A percentile compares a stretch with the other conserved stretches of the same genome.
phyloP scores from a whole-genome alignment of 2,797 vertebrate species.

The Babyrousa celebensis region DNA sequence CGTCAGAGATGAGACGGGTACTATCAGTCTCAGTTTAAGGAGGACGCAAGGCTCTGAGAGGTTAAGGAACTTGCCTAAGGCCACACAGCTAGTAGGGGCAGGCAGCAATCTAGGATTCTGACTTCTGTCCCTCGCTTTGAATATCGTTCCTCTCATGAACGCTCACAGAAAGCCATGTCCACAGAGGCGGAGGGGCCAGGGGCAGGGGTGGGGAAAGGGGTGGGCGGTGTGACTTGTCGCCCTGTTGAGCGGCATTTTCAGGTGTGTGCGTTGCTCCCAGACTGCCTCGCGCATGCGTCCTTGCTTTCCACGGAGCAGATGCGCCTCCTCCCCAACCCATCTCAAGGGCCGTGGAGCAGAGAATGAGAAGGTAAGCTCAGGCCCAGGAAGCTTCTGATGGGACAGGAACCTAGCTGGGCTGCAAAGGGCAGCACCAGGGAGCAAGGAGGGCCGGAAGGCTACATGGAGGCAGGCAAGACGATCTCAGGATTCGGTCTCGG shows the following conservation, averaged over 20 bases:
- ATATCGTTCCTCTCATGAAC: neutral
- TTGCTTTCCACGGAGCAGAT: accelerated
- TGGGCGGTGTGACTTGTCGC: too few relatives aligned
- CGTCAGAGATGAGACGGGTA: neutral
- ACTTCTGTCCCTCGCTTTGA: neutral
- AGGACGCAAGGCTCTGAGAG: neutral
- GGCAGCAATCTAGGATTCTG: neutral
- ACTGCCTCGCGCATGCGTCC: accelerated
- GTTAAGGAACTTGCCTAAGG: neutral
- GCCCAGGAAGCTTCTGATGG: neutral
- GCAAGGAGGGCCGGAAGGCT: neutral
- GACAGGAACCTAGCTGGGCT: neutral
- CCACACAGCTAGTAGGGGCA: neutral
- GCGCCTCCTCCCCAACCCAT: accelerated
- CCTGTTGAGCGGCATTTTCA: neutral
- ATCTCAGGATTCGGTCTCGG: neutral
- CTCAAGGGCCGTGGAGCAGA: neutral
- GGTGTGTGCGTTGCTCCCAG: neutral
- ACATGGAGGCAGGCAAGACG: accelerated
- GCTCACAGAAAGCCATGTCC: neutral
- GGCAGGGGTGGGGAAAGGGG: accelerated
- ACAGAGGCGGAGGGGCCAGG: neutral
- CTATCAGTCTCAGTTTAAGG: neutral
- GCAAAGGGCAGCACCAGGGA: neutral
- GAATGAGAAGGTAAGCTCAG: neutral